Evolutionary conservation across 2,888 invertebrate species (phyloP), one percentile per base, ranked within the genome.

Genomic region (Molanna angustata): DNA sequence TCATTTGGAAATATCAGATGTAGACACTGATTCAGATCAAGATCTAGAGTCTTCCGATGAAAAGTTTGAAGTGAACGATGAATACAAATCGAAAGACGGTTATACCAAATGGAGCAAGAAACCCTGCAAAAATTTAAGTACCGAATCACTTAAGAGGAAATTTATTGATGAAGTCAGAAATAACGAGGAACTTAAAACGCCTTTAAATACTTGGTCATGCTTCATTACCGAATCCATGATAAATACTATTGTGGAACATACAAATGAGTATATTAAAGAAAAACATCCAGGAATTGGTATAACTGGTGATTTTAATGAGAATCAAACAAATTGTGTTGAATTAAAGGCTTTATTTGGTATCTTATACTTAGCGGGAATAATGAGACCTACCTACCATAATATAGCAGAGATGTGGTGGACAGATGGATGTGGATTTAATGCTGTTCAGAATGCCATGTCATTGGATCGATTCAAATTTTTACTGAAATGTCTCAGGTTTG

Each of bases 301-400:
- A 20, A 54, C 49, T 4, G 59, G 54, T 4, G 57, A 59, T 21
- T 14, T 50, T 16, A 49, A 49, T 33, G 59, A 59, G 35, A 59
- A 57, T 54, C 59, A 61, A 16, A 73, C 72, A 11, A 68, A 62
- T 59, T 61, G 67, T 45, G 61, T 57, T 41, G 76, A 76, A 70
- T 65, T 76, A 53, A 73, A 69, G 66, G 66, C 67, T 42, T 60
- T 76, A 44, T 70, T 76, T 54, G 75, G 74, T 21, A 69, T 76
- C 61, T 62, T 76, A 52, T 76, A 76, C 62, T 64, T 73, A 43
- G 69, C 72, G 58, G 76, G 75, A 4, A 69, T 74, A 60, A 70
- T 72, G 68, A 66, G 74, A 59, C 69, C 75, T 18, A 72, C 71
- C 14, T 68, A 72, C 66, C 69, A 69, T 55, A 70, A 69, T 62